Evolutionary conservation across 2,113 vertebrate genomes (phyloP).

Genomic region (Mobula hypostoma): DNA sequence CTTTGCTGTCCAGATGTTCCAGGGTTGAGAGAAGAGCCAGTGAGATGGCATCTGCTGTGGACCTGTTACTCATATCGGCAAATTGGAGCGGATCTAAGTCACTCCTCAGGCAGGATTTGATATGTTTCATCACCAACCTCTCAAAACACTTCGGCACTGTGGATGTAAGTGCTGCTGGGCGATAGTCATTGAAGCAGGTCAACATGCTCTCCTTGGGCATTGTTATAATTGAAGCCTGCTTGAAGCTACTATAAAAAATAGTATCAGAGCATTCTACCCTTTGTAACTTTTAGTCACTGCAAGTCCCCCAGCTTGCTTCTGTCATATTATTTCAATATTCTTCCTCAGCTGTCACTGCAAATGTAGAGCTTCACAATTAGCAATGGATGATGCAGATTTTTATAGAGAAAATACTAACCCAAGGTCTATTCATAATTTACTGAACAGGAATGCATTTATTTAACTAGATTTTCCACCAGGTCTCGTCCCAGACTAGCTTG

Average conservation of each 20-base stretch:
- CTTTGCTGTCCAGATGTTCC: too few species aligned
- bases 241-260: neutral
- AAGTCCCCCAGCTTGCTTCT: neutral
- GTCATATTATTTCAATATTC: neutral
- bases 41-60: too few species aligned
- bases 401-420: neutral
- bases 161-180: too few species aligned
- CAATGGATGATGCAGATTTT: neutral
- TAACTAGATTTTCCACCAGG: neutral
- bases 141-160: too few species aligned
- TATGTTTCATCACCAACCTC: too few species aligned
- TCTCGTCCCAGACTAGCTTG: neutral
- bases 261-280: neutral
- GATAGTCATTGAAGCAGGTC: too few species aligned
- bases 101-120: too few species aligned
- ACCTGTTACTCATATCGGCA: too few species aligned
- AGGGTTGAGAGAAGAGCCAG: too few species aligned
- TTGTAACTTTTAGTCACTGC: neutral
- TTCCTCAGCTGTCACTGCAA: neutral
- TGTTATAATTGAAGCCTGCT: too few species aligned
- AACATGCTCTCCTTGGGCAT: too few species aligned
- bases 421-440: neutral
- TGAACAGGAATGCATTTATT: neutral
- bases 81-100: too few species aligned
- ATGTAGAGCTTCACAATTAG: neutral